phyloP scores from a whole-genome alignment of 2,797 vertebrate species.

The Pseudotriccus pelzelni region DNA sequence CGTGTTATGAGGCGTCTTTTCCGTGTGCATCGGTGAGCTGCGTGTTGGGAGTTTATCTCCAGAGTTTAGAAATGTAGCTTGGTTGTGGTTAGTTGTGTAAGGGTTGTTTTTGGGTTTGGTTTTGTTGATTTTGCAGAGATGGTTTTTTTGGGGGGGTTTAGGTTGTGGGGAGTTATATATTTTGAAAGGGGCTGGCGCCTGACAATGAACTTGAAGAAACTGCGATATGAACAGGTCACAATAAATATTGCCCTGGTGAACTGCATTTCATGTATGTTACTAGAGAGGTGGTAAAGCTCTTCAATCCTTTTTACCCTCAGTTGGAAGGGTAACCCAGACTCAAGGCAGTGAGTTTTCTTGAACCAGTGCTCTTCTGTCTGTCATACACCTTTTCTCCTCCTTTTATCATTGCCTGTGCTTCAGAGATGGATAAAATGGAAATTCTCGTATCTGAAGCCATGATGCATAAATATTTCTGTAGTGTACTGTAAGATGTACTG shows the following conservation, averaged over 20 bases:
- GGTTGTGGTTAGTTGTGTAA: background rate
- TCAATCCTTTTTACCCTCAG: background rate
- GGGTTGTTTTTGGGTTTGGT: too few relatives aligned
- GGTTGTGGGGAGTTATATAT: background rate
- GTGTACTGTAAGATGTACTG: background rate
- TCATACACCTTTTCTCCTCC: background rate
- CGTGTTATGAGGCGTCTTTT: rapidly evolving
- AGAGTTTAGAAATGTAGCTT: background rate
- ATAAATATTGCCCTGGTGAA: background rate
- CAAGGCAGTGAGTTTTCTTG: background rate
- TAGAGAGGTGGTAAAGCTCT: background rate
- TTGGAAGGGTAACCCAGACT: background rate
- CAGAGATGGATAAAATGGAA: background rate
- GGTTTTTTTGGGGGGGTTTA: background rate
- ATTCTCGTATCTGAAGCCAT: background rate
- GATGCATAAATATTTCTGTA: background rate
- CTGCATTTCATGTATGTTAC: background rate
- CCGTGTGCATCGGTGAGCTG: rapidly evolving
- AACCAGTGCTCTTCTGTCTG: background rate
- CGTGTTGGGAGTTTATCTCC: background rate
- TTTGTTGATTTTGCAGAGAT: background rate
- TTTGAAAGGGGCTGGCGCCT: background rate
- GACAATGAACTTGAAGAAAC: background rate
- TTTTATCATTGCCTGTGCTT: background rate
- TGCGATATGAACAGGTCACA: background rate